These are phyloP conservation scores for Andrena haemorrhoa DNA, from an alignment of 2,888 invertebrate species.

Conservation along the genomic window DNA sequence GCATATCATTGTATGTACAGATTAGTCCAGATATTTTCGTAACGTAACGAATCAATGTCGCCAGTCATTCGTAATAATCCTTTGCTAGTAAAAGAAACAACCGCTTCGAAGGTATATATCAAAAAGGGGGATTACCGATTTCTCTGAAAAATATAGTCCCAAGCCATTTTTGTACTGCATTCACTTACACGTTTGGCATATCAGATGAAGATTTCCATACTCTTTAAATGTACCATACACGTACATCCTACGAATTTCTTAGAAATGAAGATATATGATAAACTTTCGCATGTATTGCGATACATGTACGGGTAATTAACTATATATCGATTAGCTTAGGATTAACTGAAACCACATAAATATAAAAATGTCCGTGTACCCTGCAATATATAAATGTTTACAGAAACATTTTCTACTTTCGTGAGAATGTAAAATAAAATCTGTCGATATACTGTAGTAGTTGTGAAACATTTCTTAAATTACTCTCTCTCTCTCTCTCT, in stretches of 20 bases:
- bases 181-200: constrained; percentile 27
- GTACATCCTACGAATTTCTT: constrained; percentile 21
- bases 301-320: constrained; percentile 9
- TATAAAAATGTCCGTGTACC: constrained; percentile 50
- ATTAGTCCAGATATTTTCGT: constrained; percentile 44
- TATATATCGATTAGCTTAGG: constrained; percentile 23
- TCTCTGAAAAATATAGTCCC: constrained; percentile 47
- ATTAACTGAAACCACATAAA: constrained; percentile 30
- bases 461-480: constrained; percentile 61
- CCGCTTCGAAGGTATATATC: constrained; percentile 25
- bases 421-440: constrained; percentile 54
- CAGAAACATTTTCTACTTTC: constrained; percentile 22
- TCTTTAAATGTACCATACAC: constrained; percentile 8
- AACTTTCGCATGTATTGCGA: constrained; percentile 21
- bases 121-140: constrained; percentile 27
- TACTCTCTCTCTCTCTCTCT: constrained; percentile 29
- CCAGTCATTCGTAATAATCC: constrained; percentile 32
- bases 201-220: constrained; percentile 28
- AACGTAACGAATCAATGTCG: constrained; percentile 60
- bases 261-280: constrained; percentile 28
- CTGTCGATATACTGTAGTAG: constrained; percentile 32
- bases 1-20: constrained; percentile 55
- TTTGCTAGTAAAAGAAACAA: constrained; percentile 33
- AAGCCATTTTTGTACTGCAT: constrained; percentile 42
- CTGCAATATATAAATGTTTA: constrained; percentile 43